Evolutionary conservation across 2,888 invertebrate species (phyloP), one percentile per base, ranked within the genome.

Genomic region (Drosophila melanosoma): DNA sequence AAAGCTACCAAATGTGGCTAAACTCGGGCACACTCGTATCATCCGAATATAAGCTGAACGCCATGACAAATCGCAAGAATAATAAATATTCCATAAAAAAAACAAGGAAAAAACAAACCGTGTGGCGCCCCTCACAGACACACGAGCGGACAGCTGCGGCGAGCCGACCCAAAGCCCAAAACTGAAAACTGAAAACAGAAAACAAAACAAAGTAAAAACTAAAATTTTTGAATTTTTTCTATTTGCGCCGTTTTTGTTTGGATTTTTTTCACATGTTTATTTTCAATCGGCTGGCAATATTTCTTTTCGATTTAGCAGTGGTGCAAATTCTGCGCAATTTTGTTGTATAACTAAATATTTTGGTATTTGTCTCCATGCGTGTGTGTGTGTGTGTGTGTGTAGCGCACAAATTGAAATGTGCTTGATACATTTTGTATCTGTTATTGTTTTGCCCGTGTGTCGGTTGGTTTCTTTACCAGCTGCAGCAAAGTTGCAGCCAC

Each of bases 261-360:
- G 1, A 42, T 53, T 62, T 54, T 49, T 15, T 23, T 61, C 59
- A 54, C 49, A 35, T 51, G 20, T 70, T 57, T 64, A 11, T 36
- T 49, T 53, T 51, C 61, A 29, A 17, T 56, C 61, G 66, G 45
- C 62, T 72, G 67, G 77, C 76, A 83, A 82, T 89, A 89, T 90
- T 90, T 90, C 89, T 82, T 87, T 90, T 90, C 85, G 76, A 88
- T 90, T 90, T 86, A 63, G 61, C 56, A 60, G 62, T 70, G 59
- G 60, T 71, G 58, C 60, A 62, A 61, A 54, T 29, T 69, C 35
- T 49, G 56, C 48, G 67, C 59, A 3, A 64, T 90, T 79, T 76
- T 78, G 72, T 68, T 81, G 79, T 73, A 76, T 71, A 89, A 89
- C 82, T 84, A 89, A 89, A 90, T 79, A 84, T 82, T 90, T 87